Conservation (phyloP, 2,113 vertebrate genomes). For the Tauraco erythrolophus region DNA sequence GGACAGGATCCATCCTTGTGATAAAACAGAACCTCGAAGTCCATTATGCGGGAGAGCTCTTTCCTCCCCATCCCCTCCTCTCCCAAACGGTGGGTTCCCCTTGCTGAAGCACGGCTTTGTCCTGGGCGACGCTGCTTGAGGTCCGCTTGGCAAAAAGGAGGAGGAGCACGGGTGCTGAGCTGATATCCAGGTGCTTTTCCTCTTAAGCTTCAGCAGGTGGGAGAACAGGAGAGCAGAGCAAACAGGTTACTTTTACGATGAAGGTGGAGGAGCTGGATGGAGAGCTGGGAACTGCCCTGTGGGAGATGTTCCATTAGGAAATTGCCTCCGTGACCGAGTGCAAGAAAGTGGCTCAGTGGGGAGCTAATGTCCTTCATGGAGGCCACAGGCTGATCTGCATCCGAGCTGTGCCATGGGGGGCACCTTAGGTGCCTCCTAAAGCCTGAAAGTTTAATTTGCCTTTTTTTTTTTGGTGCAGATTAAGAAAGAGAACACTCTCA, state of each 20-base stretch:
- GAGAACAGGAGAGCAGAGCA: neutral
- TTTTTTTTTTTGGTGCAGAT: neutral
- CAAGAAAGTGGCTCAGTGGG: neutral
- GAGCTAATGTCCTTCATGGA: neutral
- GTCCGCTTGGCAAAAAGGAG: neutral
- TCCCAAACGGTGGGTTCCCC: neutral
- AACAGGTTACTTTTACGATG: neutral
- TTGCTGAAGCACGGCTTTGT: neutral
- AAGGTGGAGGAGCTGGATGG: neutral
- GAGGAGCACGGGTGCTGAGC: neutral
- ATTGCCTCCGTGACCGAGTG: neutral
- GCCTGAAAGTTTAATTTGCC: neutral
- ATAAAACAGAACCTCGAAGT: neutral
- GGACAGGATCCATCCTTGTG: neutral
- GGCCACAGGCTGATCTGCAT: neutral
- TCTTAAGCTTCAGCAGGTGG: neutral
- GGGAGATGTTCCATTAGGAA: constrained; percentile 48
- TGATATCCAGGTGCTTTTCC: neutral
- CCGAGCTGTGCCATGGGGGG: neutral
- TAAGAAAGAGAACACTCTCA: neutral
- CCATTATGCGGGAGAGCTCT: neutral
- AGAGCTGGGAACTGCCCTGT: neutral
- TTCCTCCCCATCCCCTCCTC: neutral
- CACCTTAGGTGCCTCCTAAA: neutral
- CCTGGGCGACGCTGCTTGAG: neutral